Conservation (phyloP, 53 echinoderm and acorn worm species). For the Holothuria leucospilota region DNA sequence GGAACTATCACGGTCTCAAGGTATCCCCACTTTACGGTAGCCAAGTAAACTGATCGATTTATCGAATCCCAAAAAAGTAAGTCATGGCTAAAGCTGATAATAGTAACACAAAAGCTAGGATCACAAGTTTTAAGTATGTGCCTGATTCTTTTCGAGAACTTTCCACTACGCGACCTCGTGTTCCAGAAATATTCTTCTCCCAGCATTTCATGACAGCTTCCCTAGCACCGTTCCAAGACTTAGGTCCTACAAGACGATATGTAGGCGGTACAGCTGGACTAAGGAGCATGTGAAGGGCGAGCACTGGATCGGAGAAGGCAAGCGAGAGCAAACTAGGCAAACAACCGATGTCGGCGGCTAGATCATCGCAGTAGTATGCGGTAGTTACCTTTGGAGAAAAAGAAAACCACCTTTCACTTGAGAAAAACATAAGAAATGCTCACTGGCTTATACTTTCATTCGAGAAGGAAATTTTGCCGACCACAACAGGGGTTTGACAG, state of each 20-base stretch:
- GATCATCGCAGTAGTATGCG: slow-evolving; percentile 61
- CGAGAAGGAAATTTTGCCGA: too few relatives aligned
- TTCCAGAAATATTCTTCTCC: slow-evolving; percentile 32
- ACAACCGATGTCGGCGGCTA: slow-evolving; percentile 72
- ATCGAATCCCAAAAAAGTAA: too few relatives aligned
- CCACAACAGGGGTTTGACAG: too few relatives aligned
- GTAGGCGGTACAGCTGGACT: slow-evolving; percentile 75
- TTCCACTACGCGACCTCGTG: slow-evolving; percentile 3
- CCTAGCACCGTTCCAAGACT: slow-evolving; percentile 73
- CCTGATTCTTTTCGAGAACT: neutral
- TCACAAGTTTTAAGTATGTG: too few relatives aligned
- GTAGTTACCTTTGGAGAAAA: slow-evolving; percentile 58
- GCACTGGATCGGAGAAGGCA: slow-evolving; percentile 68
- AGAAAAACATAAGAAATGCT: too few relatives aligned
- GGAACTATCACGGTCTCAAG: too few relatives aligned
- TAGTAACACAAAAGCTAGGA: too few relatives aligned
- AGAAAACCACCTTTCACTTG: too few relatives aligned
- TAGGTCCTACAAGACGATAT: slow-evolving; percentile 80
- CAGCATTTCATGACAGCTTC: slow-evolving; percentile 65
- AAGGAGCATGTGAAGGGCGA: slow-evolving; percentile 69
- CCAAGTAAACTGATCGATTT: too few relatives aligned
- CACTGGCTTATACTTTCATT: too few relatives aligned
- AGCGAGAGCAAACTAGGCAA: slow-evolving; percentile 60
- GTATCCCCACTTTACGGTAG: too few relatives aligned
- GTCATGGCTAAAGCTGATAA: too few relatives aligned